phyloP scores from a whole-genome alignment of 2,888 invertebrate species.

The Crossocerus cetratus region DNA sequence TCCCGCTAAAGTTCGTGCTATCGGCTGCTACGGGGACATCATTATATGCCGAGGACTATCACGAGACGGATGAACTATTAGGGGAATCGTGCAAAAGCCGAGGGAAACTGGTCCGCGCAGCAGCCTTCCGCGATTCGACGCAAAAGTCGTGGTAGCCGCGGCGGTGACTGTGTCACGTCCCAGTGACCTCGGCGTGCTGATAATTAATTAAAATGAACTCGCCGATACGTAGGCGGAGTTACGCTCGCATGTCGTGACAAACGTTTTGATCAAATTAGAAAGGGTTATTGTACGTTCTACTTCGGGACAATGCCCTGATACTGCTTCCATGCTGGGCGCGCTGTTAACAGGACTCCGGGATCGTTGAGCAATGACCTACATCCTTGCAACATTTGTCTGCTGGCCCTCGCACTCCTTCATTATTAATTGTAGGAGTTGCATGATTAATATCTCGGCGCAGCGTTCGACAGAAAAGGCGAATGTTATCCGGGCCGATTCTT shows the following conservation, averaged over 20 bases:
- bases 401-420: no score
- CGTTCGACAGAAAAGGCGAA: no score
- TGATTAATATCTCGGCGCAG: no score
- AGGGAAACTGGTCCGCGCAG: not conserved
- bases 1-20: no score
- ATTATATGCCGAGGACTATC: no score
- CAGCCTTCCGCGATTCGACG: not conserved
- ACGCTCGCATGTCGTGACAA: slow-evolving; percentile 2
- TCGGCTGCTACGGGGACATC: no score
- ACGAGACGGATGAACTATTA: no score
- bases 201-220: slow-evolving; percentile 17
- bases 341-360: no score
- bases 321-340: no score
- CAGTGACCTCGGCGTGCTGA: slow-evolving; percentile 7
- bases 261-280: slow-evolving; percentile 9
- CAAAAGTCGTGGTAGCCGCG: not conserved
- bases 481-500: not conserved
- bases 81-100: slow-evolving; percentile 4
- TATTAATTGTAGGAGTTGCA: no score
- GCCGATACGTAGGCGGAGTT: slow-evolving; percentile 18
- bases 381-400: not conserved
- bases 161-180: slow-evolving; percentile 8
- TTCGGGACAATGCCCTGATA: not conserved
- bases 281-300: not conserved
- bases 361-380: no score